Evolutionary conservation across 92 coral and sea anemone genomes (phyloP).

Genomic region (Palythoa heliodiscus): DNA sequence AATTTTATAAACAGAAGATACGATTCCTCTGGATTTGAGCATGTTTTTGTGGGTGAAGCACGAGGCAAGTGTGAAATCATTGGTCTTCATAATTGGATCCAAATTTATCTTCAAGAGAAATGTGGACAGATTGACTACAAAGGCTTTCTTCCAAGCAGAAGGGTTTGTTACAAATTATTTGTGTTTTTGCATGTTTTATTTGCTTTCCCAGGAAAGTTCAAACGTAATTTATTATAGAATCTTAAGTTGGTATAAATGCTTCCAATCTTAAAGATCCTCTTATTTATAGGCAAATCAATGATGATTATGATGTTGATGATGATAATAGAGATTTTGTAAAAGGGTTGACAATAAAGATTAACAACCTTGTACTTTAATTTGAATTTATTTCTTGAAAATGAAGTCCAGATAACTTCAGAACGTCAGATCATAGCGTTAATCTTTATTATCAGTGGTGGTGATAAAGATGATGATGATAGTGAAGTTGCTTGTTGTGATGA

Average conservation of each 20-base stretch:
- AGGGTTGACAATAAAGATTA: no score
- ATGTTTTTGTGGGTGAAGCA: conserved; percentile 98
- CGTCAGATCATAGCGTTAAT: no score
- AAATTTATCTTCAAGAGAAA: conserved; percentile 95
- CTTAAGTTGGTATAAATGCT: background rate
- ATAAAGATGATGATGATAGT: no score
- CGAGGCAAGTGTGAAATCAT: conserved; percentile 83
- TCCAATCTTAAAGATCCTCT: no score
- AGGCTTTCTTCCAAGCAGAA: conserved; percentile 87
- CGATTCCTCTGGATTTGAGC: conserved; percentile 98
- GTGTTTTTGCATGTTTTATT: background rate
- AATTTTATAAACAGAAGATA: conserved; percentile 43
- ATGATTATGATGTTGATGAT: no score
- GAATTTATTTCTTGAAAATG: no score
- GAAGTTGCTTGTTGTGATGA: no score
- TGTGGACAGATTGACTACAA: conserved; percentile 87
- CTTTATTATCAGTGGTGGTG: no score
- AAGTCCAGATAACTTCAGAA: no score
- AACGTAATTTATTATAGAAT: background rate
- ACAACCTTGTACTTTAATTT: no score
- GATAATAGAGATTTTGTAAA: no score
- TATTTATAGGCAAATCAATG: no score
- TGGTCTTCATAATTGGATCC: conserved; percentile 99
- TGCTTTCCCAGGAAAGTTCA: background rate
- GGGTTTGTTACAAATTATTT: conserved; percentile 52